Evolutionary conservation across 2,888 invertebrate species (phyloP).

Genomic region (Heteropelma amictum): DNA sequence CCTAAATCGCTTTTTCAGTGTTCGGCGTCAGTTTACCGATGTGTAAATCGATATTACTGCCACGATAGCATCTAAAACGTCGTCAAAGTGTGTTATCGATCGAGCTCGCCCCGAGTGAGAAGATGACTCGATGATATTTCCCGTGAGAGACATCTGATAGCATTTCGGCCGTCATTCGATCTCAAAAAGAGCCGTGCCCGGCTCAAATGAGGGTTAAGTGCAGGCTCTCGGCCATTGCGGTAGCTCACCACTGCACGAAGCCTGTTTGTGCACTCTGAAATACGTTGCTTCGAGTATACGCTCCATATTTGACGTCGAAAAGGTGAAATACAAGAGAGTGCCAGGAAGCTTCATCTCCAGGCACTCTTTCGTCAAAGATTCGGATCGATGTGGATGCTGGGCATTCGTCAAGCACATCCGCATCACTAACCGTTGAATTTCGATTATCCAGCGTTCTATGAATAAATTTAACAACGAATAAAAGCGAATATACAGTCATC

Average conservation of each 20-base stretch:
- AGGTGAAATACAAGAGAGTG: slow-evolving; percentile 39
- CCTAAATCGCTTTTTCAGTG: neutral
- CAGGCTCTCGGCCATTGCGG: neutral
- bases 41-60: slow-evolving; percentile 4
- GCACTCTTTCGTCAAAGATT: slow-evolving; percentile 59
- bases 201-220: no score
- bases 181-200: slow-evolving; percentile 10
- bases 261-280: slow-evolving; percentile 41
- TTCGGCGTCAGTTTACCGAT: neutral
- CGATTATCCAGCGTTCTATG: neutral
- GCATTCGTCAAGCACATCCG: slow-evolving; percentile 58
- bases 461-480: slow-evolving; percentile 14
- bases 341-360: neutral
- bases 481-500: neutral
- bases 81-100: slow-evolving; percentile 40
- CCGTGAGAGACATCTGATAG: neutral
- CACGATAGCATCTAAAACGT: slow-evolving; percentile 23
- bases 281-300: slow-evolving; percentile 6
- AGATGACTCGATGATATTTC: slow-evolving; percentile 15
- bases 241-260: neutral
- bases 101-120: neutral
- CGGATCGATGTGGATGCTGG: slow-evolving; percentile 61
- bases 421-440: slow-evolving; percentile 30
- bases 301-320: slow-evolving; percentile 38
- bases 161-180: slow-evolving; percentile 21